Conservation (phyloP, 2,113 vertebrate species). For the Todiramphus chloris region DNA sequence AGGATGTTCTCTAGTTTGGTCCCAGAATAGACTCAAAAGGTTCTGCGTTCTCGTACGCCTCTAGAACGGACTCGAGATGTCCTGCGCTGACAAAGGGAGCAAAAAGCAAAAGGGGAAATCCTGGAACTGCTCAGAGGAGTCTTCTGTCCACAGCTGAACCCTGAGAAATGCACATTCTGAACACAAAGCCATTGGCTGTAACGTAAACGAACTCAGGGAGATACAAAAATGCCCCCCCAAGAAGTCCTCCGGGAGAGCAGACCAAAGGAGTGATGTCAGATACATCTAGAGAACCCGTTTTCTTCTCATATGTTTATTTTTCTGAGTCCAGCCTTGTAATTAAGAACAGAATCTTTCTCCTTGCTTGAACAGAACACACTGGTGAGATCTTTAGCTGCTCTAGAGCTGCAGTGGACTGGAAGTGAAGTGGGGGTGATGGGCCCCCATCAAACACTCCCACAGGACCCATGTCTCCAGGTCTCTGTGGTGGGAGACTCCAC, state of each 20-base stretch:
- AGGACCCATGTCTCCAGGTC: rapidly evolving
- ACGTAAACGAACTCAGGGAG: not conserved
- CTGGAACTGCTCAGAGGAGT: not conserved
- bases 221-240: not conserved
- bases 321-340: not conserved
- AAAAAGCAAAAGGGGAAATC: not conserved
- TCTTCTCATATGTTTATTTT: not conserved
- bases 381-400: not conserved
- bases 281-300: not conserved
- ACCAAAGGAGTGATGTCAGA: too few species aligned
- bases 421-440: not conserved
- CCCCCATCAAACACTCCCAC: not conserved
- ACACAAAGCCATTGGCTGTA: not conserved
- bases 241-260: not conserved
- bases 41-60: not conserved
- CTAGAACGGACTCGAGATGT: not conserved
- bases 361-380: not conserved
- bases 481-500: not conserved
- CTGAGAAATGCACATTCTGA: not conserved
- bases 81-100: not conserved
- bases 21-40: not conserved
- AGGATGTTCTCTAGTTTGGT: not conserved
- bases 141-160: not conserved
- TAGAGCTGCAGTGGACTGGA: not conserved
- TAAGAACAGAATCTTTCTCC: not conserved